A percentile compares a stretch with the other conserved stretches of the same genome.
Evolutionary conservation across 2,113 vertebrate genomes (phyloP).

Genomic region (Cavia aperea): DNA sequence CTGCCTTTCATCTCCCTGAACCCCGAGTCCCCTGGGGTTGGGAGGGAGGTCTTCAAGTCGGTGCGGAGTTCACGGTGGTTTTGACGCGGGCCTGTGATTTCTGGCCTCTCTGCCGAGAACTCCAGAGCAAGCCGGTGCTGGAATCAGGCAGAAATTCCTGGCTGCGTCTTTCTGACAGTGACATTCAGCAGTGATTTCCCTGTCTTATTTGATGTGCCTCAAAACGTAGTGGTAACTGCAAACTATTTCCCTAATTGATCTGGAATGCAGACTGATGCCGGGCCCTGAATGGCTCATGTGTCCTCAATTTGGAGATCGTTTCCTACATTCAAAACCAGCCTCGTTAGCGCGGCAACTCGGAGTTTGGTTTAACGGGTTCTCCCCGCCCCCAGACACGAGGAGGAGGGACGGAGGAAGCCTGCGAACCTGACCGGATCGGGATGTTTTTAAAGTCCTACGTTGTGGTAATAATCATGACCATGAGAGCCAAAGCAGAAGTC

Average conservation of each 20-base stretch:
- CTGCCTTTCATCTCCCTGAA: slow-evolving; percentile 48
- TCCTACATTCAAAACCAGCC: not conserved
- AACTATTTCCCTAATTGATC: slow-evolving; percentile 51
- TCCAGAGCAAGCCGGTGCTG: slow-evolving; percentile 46
- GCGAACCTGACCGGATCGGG: not conserved
- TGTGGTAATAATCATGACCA: not conserved
- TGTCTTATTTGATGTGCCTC: slow-evolving; percentile 15
- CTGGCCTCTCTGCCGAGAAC: not conserved
- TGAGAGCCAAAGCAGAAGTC: not conserved
- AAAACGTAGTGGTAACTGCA: slow-evolving; percentile 37
- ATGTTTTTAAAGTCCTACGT: not conserved
- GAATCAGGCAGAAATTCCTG: slow-evolving; percentile 25
- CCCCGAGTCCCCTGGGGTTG: slow-evolving; percentile 28
- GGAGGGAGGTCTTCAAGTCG: slow-evolving; percentile 57
- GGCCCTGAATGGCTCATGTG: slow-evolving; percentile 30
- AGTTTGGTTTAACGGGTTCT: not conserved
- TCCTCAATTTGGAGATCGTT: slow-evolving; percentile 35
- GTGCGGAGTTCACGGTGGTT: slow-evolving; percentile 26
- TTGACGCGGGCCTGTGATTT: slow-evolving; percentile 42
- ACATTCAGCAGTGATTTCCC: slow-evolving; percentile 49
- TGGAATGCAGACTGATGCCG: slow-evolving; percentile 54
- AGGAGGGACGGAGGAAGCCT: not conserved
- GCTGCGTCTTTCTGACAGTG: slow-evolving; percentile 36
- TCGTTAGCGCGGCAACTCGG: not conserved
- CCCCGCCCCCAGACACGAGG: not conserved